Conservation (phyloP, 2,113 vertebrate genomes). For the Lasiurus borealis region DNA sequence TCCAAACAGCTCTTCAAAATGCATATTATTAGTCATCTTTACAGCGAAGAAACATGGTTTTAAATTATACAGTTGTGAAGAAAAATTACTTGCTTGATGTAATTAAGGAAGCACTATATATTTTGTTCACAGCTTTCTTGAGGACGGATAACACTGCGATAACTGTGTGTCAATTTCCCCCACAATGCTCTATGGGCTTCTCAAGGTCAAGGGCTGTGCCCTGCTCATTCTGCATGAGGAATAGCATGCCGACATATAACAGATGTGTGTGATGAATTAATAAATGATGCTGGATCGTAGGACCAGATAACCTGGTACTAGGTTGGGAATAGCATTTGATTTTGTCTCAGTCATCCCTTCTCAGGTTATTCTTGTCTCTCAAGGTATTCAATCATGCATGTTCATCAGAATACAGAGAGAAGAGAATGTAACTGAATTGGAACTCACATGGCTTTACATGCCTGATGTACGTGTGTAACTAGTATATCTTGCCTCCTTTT, state of each 20-base stretch:
- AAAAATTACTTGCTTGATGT: neutral
- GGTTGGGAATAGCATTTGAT: neutral
- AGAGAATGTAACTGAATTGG: neutral
- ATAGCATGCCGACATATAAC: neutral
- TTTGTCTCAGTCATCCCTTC: neutral
- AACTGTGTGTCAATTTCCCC: neutral
- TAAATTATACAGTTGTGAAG: neutral
- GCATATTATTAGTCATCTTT: neutral
- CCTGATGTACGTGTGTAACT: neutral
- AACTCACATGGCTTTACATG: neutral
- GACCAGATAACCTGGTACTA: neutral
- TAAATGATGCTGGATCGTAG: neutral
- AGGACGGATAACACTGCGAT: neutral
- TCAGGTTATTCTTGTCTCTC: neutral
- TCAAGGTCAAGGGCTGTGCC: neutral
- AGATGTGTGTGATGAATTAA: neutral
- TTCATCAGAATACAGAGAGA: neutral
- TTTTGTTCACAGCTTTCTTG: constrained; percentile 22
- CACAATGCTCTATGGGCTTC: neutral
- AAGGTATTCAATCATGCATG: neutral
- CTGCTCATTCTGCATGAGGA: neutral
- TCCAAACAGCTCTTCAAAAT: constrained; percentile 17
- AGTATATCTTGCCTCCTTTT: neutral
- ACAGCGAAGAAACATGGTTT: neutral
- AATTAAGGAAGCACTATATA: neutral